A percentile compares a stretch with the other conserved stretches of the same genome.
These are phyloP conservation scores for Vanessa cardui DNA, from an alignment of 2,888 invertebrate species.

Conservation along the genomic window DNA sequence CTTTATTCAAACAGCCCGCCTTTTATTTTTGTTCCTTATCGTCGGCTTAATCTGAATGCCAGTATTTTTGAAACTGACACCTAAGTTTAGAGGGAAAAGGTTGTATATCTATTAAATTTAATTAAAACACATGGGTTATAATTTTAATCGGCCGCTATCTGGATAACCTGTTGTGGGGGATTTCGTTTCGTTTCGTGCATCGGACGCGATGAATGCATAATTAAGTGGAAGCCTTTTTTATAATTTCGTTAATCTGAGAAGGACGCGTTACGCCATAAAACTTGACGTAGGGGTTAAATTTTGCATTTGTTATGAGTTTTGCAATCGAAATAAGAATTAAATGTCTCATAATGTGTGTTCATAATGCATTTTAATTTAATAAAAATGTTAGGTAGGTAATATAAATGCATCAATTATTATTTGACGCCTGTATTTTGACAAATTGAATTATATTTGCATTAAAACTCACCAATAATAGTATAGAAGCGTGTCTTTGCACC, in stretches of 20 bases:
- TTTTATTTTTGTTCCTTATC: slow-evolving; percentile 78
- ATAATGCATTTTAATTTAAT: too few relatives aligned
- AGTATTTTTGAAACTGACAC: slow-evolving; percentile 47
- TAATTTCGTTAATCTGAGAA: slow-evolving; percentile 64
- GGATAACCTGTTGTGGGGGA: slow-evolving; percentile 78
- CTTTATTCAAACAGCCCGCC: slow-evolving; percentile 77
- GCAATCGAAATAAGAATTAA: slow-evolving; percentile 9
- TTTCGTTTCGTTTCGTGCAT: slow-evolving; percentile 71
- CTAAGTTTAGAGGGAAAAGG: slow-evolving; percentile 59
- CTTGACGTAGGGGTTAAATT: slow-evolving; percentile 35
- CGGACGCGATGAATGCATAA: slow-evolving; percentile 79
- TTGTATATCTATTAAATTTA: slow-evolving; percentile 53
- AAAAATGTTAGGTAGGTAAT: too few relatives aligned
- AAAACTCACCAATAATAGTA: too few relatives aligned
- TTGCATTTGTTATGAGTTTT: slow-evolving; percentile 27
- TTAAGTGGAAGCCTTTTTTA: slow-evolving; percentile 76
- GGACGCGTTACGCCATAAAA: slow-evolving; percentile 50
- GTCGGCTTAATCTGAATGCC: slow-evolving; percentile 63
- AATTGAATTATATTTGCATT: too few relatives aligned
- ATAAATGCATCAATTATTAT: too few relatives aligned
- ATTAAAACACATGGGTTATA: slow-evolving; percentile 55
- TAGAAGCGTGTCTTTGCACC: too few relatives aligned
- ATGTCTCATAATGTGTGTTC: too few relatives aligned
- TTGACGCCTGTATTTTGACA: too few relatives aligned
- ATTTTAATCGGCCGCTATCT: slow-evolving; percentile 74